Percentiles rank a stretch among this genome's conserved stretches.
phyloP scores from a whole-genome alignment of 2,888 invertebrate genomes.

The Andrena dorsata region DNA sequence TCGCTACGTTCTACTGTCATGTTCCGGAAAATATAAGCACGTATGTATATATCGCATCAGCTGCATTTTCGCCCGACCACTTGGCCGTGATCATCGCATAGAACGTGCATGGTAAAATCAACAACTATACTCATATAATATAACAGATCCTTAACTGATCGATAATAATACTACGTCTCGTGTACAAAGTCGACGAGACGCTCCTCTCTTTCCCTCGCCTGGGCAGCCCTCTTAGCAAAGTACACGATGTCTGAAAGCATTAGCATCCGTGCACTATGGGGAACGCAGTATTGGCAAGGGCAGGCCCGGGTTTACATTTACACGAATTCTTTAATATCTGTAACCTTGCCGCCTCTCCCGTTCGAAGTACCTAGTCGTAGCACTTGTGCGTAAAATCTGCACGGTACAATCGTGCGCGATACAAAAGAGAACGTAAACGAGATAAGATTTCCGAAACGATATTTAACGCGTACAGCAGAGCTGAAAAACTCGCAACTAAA shows the following conservation, averaged over 20 bases:
- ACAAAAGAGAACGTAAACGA: slow-evolving; percentile 13
- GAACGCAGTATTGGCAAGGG: background rate
- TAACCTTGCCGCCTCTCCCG: slow-evolving; percentile 60
- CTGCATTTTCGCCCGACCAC: slow-evolving; percentile 29
- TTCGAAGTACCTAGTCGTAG: slow-evolving; percentile 56
- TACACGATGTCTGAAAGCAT: slow-evolving; percentile 3
- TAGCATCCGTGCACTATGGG: background rate
- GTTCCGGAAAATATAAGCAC: background rate
- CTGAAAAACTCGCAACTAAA: slow-evolving; percentile 3
- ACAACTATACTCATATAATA: slow-evolving; percentile 51
- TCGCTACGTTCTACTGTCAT: background rate
- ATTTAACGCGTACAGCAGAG: background rate
- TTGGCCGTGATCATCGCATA: slow-evolving; percentile 29
- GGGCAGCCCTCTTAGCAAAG: no score
- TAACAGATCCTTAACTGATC: slow-evolving; percentile 56
- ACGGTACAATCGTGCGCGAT: slow-evolving; percentile 29
- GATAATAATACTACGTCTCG: slow-evolving; percentile 27
- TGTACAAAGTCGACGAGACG: slow-evolving; percentile 11
- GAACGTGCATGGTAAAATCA: slow-evolving; percentile 58
- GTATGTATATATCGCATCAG: slow-evolving; percentile 1
- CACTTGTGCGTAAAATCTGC: slow-evolving; percentile 75
- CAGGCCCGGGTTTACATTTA: slow-evolving; percentile 6
- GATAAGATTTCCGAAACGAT: slow-evolving; percentile 4
- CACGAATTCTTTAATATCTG: slow-evolving; percentile 71
- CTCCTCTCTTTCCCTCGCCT: background rate